phyloP scores from a whole-genome alignment of 2,113 vertebrate genomes.

The Callionymus lyra region DNA sequence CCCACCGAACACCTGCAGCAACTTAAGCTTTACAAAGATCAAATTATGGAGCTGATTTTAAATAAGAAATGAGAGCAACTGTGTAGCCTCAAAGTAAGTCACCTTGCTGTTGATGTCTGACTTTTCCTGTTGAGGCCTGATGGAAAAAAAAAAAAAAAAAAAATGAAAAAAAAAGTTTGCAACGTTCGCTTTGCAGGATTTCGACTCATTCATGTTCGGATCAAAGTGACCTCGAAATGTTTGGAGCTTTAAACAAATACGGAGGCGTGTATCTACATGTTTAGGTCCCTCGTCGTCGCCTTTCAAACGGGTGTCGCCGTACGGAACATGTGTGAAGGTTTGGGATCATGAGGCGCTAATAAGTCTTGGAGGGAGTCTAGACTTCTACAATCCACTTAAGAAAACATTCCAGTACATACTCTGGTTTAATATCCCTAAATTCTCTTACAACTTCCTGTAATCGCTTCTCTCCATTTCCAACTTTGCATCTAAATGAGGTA shows the following conservation, averaged over 20 bases:
- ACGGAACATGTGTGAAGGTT: no score
- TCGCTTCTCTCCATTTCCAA: no score
- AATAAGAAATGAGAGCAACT: slow-evolving; percentile 62
- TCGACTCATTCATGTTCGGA: slow-evolving; percentile 5
- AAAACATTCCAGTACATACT: no score
- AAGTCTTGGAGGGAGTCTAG: no score
- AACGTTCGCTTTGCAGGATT: slow-evolving; percentile 12
- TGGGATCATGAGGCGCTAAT: no score
- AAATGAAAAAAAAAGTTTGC: slow-evolving; percentile 15
- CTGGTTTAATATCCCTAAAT: no score
- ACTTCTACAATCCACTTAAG: no score
- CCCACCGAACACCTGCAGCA: slow-evolving; percentile 67
- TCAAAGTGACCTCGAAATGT: slow-evolving; percentile 18
- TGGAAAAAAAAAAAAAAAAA: slow-evolving; percentile 13
- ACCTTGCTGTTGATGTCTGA: slow-evolving; percentile 34
- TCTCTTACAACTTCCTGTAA: no score
- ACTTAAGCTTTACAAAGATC: slow-evolving; percentile 70
- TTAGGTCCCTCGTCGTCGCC: no score
- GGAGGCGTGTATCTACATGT: neutral
- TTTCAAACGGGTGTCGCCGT: no score
- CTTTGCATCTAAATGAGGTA: no score
- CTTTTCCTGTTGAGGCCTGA: slow-evolving; percentile 4
- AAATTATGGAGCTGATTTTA: slow-evolving; percentile 67
- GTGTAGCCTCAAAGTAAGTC: slow-evolving; percentile 26
- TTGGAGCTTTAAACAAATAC: slow-evolving; percentile 7